Evolutionary conservation across 2,888 invertebrate genomes (phyloP), one percentile per base, ranked within the genome.

Genomic region (Idaea aversata): DNA sequence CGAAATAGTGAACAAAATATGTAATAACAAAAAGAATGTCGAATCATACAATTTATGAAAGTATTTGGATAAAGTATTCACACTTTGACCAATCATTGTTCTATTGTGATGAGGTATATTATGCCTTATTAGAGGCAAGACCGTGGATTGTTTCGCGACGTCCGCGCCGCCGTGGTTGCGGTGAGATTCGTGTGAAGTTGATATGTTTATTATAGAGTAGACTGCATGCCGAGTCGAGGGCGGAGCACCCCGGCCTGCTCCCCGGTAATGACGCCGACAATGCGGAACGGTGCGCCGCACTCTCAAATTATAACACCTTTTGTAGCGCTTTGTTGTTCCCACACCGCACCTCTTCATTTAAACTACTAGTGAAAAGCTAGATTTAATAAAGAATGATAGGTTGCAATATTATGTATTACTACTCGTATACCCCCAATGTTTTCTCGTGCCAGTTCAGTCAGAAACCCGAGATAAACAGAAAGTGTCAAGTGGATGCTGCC

Each of bases 101-200:
- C 74, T 72, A 69, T 73, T 70, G 71, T 70, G 25, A 58, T 69
- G 65, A 25, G 68, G 80, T 81, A 83, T 85, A 84, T 81, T 47
- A 73, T 78, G 76, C 77, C 79, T 86, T 84, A 87, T 87, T 86
- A 86, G 78, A 72, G 83, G 73, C 82, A 80, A 83, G 82, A 78
- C 79, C 77, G 73, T 76, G 69, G 77, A 79, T 86, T 85, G 85
- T 86, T 85, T 85, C 81, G 81, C 68, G 69, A 59, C 66, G 65
- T 65, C 70, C 67, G 65, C 63, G 65, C 70, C 67, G 65, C 63
- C 66, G 47, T 10, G 47, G 47, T 25, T 10, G 16, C 59, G 59
- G 16, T 10, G 16, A 25, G 62, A 16, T 25, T 5, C 75, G 83
- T 77, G 82, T 81, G 81, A 84, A 82, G 83, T 76, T 83, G 85